Evolutionary conservation across 2,113 vertebrate genomes (phyloP).

Genomic region (Bujurquina vittata): DNA sequence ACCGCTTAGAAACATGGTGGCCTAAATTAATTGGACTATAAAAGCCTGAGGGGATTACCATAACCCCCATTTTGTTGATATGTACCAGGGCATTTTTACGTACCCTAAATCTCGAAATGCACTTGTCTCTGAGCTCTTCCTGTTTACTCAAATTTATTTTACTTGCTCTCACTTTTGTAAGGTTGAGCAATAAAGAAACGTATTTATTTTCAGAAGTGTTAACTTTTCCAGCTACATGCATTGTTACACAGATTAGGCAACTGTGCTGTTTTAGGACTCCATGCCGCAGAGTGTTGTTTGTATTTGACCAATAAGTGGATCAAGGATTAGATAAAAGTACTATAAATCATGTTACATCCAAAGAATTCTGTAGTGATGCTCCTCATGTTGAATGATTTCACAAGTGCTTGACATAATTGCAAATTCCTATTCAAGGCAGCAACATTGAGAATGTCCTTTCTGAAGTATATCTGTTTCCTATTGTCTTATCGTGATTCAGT

Average conservation of each 20-base stretch:
- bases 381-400: constrained; percentile 8
- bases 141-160: background rate
- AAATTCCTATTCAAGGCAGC: background rate
- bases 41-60: background rate
- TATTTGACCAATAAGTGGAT: background rate
- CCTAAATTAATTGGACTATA: background rate
- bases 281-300: background rate
- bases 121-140: background rate
- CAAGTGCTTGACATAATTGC: constrained; percentile 37
- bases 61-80: background rate
- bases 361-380: background rate
- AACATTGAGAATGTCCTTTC: background rate
- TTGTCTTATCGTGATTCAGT: background rate
- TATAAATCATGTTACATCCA: background rate
- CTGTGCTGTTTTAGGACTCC: background rate
- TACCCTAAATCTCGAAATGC: background rate
- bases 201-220: background rate
- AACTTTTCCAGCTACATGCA: background rate
- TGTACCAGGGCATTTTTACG: background rate
- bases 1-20: constrained; percentile 11
- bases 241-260: background rate
- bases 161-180: background rate
- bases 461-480: background rate
- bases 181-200: background rate
- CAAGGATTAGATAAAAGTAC: background rate